phyloP scores from a whole-genome alignment of 2,888 invertebrate species.

The Coelinius sp. region DNA sequence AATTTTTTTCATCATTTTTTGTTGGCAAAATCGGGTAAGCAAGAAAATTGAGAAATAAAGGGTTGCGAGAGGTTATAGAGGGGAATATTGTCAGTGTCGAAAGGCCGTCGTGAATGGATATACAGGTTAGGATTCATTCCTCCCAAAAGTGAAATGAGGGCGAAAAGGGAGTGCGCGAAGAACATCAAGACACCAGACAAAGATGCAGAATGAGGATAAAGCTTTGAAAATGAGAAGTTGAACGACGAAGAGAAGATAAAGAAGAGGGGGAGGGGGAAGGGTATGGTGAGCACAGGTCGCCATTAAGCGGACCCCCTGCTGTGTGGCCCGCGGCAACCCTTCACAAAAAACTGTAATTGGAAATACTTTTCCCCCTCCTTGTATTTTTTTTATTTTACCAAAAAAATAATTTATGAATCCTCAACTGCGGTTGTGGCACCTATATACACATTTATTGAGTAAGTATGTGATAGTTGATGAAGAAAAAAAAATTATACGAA shows the following conservation, averaged over 20 bases:
- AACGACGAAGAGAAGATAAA: conserved; percentile 37
- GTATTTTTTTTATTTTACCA: conserved; percentile 57
- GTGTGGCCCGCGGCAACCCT: conserved; percentile 71
- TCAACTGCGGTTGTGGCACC: conserved; percentile 37
- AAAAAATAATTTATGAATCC: conserved; percentile 71
- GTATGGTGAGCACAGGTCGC: conserved; percentile 69
- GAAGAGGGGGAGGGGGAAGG: conserved; percentile 52
- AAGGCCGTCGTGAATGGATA: conserved; percentile 42
- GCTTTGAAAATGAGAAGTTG: conserved; percentile 29
- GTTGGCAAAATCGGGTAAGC: conserved; percentile 3
- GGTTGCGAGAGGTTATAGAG: conserved; percentile 1
- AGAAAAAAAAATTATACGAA: background rate
- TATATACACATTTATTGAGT: background rate
- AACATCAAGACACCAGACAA: conserved; percentile 19
- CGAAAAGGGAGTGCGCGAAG: conserved; percentile 46
- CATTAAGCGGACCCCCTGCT: conserved; percentile 71
- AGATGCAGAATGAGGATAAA: conserved; percentile 38
- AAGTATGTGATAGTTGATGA: background rate
- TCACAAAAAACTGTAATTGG: conserved; percentile 72
- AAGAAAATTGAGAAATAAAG: conserved; percentile 41
- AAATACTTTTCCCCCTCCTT: conserved; percentile 69
- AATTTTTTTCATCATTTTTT: conserved; percentile 33
- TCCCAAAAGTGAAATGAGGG: conserved; percentile 9
- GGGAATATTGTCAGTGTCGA: conserved; percentile 51
- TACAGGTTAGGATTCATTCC: conserved; percentile 7